Base-by-base conservation (phyloP, 1,140 invertebrate genomes). In the Pteromalus puparum region DNA sequence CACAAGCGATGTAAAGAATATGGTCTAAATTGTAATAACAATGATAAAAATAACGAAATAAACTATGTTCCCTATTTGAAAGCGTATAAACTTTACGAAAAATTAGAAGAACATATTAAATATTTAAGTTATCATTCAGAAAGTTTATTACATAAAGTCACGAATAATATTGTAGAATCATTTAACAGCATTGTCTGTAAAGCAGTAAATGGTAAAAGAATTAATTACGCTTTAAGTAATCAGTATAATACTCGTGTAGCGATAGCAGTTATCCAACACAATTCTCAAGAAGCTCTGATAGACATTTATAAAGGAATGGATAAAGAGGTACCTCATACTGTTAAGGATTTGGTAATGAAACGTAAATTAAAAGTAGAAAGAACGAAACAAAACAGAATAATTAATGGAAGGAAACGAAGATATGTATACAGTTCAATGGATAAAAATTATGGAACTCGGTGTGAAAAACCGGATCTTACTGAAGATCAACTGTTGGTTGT, bases 101-200 rank as follows among this genome's bases (percentile, higher is more conserved):
- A 72, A 72, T 30, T 72, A 3, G 68, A 72, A 30, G 68, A 72
- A 2, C 9, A 10, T 12, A 30, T 72, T 6, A 10, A 30, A 72
- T 12, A 7, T 30, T 30, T 72, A 28, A 30, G 68, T 30, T 30
- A 7, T 28, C 18, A 30, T 30, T 12, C 9, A 1, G 24, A 72
- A 28, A 30, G 28, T 9, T 82, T 91, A n/a, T 78, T 93, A 9
- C 34, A 87, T 4, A 88, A 92, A 70, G 87, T 89, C 21, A 91
- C 90, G 26, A 93, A 89, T 78, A 93, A 93, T 84, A n/a, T 38
- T 86, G 65, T 88, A 24, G 92, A 93, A 87, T 24, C 77, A 24
- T 93, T 88, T 85, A 90, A 91, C 78, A 82, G 83, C n/a, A 83
- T 87, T 12, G 75, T 90, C 3, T 74, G 15, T 46, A 24, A 21